These are phyloP conservation scores for Hydropsyche betteni DNA, from an alignment of 2,888 invertebrate species.

Conservation along the genomic window DNA sequence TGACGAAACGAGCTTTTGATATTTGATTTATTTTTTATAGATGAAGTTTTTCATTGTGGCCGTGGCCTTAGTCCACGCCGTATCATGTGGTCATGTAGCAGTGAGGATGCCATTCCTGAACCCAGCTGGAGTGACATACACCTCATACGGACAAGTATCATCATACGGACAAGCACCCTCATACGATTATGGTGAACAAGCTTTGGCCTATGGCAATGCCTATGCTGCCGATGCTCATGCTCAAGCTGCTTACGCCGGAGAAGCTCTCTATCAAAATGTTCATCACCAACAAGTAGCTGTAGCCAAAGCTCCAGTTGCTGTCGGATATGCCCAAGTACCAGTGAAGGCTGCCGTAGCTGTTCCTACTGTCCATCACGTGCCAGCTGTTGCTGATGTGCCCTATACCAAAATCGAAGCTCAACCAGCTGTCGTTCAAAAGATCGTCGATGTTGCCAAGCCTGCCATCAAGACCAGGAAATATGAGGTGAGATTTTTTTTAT, in stretches of 20 bases:
- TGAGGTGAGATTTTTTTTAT: slow-evolving; percentile 55
- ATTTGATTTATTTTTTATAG: slow-evolving; percentile 50
- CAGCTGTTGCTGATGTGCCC: slow-evolving; percentile 62
- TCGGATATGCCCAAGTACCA: slow-evolving; percentile 47
- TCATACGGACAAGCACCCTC: slow-evolving; percentile 46
- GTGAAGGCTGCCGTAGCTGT: slow-evolving; percentile 48
- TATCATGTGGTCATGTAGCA: slow-evolving; percentile 47
- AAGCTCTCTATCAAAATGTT: slow-evolving; percentile 15
- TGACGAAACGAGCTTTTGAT: no score
- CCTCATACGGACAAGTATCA: slow-evolving; percentile 55
- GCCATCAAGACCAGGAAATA: slow-evolving; percentile 67
- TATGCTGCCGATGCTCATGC: slow-evolving; percentile 49
- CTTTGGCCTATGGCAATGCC: slow-evolving; percentile 53
- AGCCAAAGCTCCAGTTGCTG: slow-evolving; percentile 26
- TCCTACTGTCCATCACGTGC: slow-evolving; percentile 57
- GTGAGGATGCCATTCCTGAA: slow-evolving; percentile 62
- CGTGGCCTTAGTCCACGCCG: slow-evolving; percentile 46
- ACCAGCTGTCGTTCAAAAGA: slow-evolving; percentile 64
- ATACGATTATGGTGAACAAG: slow-evolving; percentile 50
- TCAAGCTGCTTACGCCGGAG: neutral
- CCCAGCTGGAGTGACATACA: slow-evolving; percentile 66
- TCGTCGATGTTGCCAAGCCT: slow-evolving; percentile 68
- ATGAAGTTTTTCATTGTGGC: slow-evolving; percentile 56
- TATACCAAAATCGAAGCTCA: slow-evolving; percentile 62
- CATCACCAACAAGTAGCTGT: slow-evolving; percentile 31